Evolutionary conservation across 2,888 invertebrate species (phyloP), one percentile per base, ranked within the genome.

Genomic region (Endomychus coccineus): DNA sequence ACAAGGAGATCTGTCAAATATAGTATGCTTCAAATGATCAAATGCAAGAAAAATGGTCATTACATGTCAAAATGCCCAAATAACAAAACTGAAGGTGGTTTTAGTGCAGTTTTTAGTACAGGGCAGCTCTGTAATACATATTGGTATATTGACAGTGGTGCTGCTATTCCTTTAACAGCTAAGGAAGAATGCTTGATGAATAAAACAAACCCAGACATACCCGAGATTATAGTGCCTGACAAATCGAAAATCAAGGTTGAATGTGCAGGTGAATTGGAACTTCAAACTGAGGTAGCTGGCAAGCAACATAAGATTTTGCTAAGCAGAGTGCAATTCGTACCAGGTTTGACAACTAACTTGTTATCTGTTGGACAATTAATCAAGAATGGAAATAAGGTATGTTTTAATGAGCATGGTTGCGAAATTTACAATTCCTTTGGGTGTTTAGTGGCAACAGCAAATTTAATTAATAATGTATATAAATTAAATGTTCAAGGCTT

Each of bases 281-380:
- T 50, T 12, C 42, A 34, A 16, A 47, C 48, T 14, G 30, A 21
- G 13, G 35, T 37, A 15, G 28, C 42, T 30, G 29, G 24, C 10
- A 24, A 24, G 12, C 5, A 5, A 11, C 11, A 11, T 5, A 31
- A 44, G 12, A 23, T 45, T 19, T 14, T 5, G 11, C 17, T 44
- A 3, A 13, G 36, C 15, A 22, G 40, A 19, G 35, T 35, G 9
- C 28, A 25, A 4, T 43, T 24, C 35, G 35, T 41, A 10, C 40
- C 43, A 34, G 27, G 25, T 27, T 28, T 50, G 32, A 41, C 47
- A 13, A 53, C 51, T 15, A 51, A 51, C 38, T 40, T 50, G n/a
- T 43, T 49, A 36, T 54, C 42, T 6, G 46, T 45, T 11, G 39
- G 40, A 27, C 28, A 40, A 37, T 19, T 46, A 15, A 40, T 46